Conservation (phyloP, 2,888 invertebrate genomes). For the Stegophylla sp. region DNA sequence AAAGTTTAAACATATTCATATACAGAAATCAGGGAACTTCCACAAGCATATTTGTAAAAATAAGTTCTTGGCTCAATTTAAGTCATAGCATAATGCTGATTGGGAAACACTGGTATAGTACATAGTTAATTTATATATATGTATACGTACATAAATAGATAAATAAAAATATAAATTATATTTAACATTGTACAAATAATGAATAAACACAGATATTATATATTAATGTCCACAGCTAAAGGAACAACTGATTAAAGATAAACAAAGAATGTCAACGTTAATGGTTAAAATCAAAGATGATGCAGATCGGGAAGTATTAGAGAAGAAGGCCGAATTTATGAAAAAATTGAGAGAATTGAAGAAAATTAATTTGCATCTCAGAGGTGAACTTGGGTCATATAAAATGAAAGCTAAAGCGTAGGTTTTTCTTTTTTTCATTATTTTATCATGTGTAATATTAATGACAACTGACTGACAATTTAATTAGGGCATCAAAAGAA, state of each 20-base stretch:
- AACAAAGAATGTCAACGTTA: conserved; percentile 35
- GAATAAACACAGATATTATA: too few relatives aligned
- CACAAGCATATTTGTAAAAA: too few relatives aligned
- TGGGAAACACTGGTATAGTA: too few relatives aligned
- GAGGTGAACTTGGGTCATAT: conserved; percentile 50
- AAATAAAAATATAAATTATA: too few relatives aligned
- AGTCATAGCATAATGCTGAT: too few relatives aligned
- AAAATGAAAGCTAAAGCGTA: conserved; percentile 57
- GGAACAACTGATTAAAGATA: conserved; percentile 40
- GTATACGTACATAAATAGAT: too few relatives aligned
- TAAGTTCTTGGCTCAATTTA: too few relatives aligned
- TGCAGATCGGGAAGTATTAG: conserved; percentile 11
- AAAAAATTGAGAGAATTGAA: conserved; percentile 45
- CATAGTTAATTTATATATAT: too few relatives aligned
- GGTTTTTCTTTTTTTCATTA: background rate
- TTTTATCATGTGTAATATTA: too few relatives aligned
- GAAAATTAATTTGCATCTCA: conserved; percentile 52
- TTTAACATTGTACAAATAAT: too few relatives aligned
- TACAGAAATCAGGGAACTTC: too few relatives aligned
- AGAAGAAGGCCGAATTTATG: conserved; percentile 19
- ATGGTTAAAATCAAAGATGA: conserved; percentile 27
- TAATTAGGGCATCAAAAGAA: conserved; percentile 36
- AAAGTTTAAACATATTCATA: too few relatives aligned
- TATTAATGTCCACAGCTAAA: conserved; percentile 28
- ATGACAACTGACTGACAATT: background rate